Base-by-base conservation (phyloP, 2,888 invertebrate genomes). In the Ditylenchus weischeri region DNA sequence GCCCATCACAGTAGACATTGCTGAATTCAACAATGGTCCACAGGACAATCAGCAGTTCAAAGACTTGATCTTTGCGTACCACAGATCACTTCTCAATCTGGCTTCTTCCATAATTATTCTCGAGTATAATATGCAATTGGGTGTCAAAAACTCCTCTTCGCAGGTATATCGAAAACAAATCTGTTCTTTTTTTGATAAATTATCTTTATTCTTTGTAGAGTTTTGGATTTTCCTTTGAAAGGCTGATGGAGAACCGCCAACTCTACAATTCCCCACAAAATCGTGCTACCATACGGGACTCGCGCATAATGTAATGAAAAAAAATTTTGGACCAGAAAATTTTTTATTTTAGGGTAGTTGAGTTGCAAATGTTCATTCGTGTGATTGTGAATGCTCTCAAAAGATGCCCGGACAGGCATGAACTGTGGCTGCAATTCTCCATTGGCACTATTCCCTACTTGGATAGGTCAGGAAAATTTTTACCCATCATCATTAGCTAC, bases 361-460 rank as follows among this genome's bases (percentile, higher is more conserved):
- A 91, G 80, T 91, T 92, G 83, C 89, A 90, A 38, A 90, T 91
- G 87, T 91, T 92, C 83, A 85, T 91, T 43, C 88, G 90, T 23
- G 90, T 90, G 38, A 88, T 91, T 62, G 85, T 90, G 75, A 89
- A 88, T 78, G 90, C 91, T 6, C 84, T 91, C 65, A 89, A 90
- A 79, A 70, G 73, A 23, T 72, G 74, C 47, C 78, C 79, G 10
- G 74, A 74, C 38, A 65, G 79, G 18, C 92, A 92, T 83, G 89
- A 89, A 72, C 89, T 90, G 79, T 92, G 91, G 91, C 88, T 91
- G 47, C 88, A 89, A 70, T 87, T 91, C 83, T 88, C 91, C 11
- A 90, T 90, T 0, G 88, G 89, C 35, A 89, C 90, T 64, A 85
- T 92, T 50, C 91, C 91, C 13, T 91, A 90, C 83, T 88, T 91